Conservation (phyloP, 2,888 invertebrate species). For the Andricus curvator region DNA sequence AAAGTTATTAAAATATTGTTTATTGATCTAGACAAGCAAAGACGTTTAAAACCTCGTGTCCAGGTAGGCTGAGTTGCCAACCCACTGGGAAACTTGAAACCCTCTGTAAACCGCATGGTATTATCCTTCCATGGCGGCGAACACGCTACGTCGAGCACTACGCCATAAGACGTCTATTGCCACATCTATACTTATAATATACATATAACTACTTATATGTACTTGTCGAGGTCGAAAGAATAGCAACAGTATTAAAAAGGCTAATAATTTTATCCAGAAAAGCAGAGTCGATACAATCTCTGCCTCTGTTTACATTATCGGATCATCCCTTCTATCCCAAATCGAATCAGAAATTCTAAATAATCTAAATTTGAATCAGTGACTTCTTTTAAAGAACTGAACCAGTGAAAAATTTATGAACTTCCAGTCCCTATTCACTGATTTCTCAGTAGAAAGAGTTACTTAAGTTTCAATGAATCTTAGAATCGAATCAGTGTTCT, state of each 20-base stretch:
- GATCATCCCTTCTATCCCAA: neutral
- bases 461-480: too few relatives aligned
- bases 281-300: neutral
- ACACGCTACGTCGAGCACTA: too few relatives aligned
- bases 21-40: constrained; percentile 32
- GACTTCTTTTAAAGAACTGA: neutral
- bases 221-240: constrained; percentile 30
- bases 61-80: constrained; percentile 8
- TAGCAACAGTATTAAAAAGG: constrained; percentile 24
- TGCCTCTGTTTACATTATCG: neutral
- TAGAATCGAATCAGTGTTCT: too few relatives aligned
- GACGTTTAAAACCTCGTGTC: constrained; percentile 17
- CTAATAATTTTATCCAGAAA: constrained; percentile 3
- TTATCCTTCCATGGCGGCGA: constrained; percentile 66
- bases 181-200: constrained; percentile 49
- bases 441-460: too few relatives aligned
- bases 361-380: too few relatives aligned
- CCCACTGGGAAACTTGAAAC: constrained; percentile 25
- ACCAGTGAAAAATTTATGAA: neutral
- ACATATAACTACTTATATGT: constrained; percentile 6
- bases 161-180: constrained; percentile 55
- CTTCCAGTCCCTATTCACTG: too few relatives aligned
- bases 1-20: constrained; percentile 15
- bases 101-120: constrained; percentile 61
- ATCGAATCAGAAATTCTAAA: neutral